A percentile compares a stretch with the other conserved stretches of the same genome.
Conservation (phyloP, 1,140 invertebrate species). For the Apolygus lucorum region DNA sequence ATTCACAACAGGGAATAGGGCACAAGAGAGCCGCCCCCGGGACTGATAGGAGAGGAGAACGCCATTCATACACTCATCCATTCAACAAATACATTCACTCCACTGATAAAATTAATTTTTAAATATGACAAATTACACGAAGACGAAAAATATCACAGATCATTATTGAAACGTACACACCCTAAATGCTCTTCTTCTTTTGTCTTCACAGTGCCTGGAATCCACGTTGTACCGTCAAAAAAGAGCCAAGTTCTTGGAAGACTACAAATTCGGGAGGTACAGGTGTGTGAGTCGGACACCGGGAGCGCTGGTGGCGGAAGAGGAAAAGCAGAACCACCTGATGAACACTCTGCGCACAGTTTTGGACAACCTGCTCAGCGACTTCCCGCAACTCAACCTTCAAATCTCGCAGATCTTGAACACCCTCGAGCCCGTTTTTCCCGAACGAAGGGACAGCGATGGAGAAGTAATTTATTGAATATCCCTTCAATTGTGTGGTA, state of each 20-base stretch:
- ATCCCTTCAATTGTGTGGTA: too few species aligned
- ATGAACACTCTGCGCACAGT: conserved; percentile 45
- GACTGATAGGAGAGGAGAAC: too few species aligned
- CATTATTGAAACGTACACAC: too few species aligned
- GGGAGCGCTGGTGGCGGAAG: conserved; percentile 40
- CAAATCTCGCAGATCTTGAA: conserved; percentile 30
- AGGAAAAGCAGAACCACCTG: conserved; percentile 43
- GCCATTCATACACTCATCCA: too few species aligned
- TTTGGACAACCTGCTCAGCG: conserved; percentile 44
- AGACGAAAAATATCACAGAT: too few species aligned
- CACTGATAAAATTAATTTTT: too few species aligned
- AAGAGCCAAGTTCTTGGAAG: conserved; percentile 46
- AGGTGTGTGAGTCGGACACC: conserved; percentile 44
- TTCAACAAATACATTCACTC: too few species aligned
- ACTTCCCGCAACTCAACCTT: conserved; percentile 44
- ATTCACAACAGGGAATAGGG: too few species aligned
- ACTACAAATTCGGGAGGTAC: conserved; percentile 43
- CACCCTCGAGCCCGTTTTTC: conserved; percentile 29
- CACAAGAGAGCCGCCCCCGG: too few species aligned
- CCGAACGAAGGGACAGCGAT: background rate
- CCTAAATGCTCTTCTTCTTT: too few species aligned
- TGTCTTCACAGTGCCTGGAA: conserved; percentile 46
- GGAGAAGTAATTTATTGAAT: background rate
- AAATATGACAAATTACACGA: too few species aligned
- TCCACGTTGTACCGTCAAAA: conserved; percentile 50